These are phyloP conservation scores for Drosophila pseudotalamancana DNA, from an alignment of 2,888 invertebrate genomes.

Conservation along the genomic window DNA sequence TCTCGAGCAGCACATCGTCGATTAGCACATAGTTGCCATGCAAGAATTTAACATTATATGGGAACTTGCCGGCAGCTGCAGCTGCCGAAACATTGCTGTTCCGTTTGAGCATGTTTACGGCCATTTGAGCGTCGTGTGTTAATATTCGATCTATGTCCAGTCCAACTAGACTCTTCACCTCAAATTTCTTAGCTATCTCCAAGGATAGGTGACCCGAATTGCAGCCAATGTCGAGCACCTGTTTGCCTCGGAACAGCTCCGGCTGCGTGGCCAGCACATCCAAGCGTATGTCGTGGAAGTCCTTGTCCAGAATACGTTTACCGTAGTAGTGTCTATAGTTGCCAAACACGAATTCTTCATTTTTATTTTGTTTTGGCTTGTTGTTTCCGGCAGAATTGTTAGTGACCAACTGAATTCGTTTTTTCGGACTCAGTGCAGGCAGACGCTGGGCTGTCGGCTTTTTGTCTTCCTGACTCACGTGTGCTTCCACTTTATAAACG, in stretches of 20 bases:
- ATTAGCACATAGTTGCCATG: constrained; percentile 93
- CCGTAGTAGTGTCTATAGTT: constrained; percentile 89
- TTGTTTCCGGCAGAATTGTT: not conserved
- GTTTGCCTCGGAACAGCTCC: constrained; percentile 89
- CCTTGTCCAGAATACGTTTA: constrained; percentile 88
- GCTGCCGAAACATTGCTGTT: constrained; percentile 36
- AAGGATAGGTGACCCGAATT: constrained; percentile 93
- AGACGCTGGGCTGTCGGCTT: not conserved
- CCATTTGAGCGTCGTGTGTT: constrained; percentile 84
- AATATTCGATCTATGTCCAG: constrained; percentile 93
- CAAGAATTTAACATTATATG: constrained; percentile 90
- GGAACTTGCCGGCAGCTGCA: constrained; percentile 86
- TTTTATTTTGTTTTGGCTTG: constrained; percentile 36
- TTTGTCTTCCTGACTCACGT: constrained; percentile 1
- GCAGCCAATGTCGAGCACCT: constrained; percentile 94
- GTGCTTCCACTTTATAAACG: not conserved
- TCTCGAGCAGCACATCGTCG: constrained; percentile 89
- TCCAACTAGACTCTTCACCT: constrained; percentile 89
- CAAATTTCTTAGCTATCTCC: constrained; percentile 89
- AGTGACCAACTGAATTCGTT: constrained; percentile 45
- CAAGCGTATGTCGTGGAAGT: constrained; percentile 89
- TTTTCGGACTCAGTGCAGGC: constrained; percentile 53
- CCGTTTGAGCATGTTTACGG: constrained; percentile 56
- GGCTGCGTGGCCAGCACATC: constrained; percentile 87
- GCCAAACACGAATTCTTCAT: constrained; percentile 78